Conservation (phyloP, 2,797 vertebrate species). For the Cossypha polioptera region DNA sequence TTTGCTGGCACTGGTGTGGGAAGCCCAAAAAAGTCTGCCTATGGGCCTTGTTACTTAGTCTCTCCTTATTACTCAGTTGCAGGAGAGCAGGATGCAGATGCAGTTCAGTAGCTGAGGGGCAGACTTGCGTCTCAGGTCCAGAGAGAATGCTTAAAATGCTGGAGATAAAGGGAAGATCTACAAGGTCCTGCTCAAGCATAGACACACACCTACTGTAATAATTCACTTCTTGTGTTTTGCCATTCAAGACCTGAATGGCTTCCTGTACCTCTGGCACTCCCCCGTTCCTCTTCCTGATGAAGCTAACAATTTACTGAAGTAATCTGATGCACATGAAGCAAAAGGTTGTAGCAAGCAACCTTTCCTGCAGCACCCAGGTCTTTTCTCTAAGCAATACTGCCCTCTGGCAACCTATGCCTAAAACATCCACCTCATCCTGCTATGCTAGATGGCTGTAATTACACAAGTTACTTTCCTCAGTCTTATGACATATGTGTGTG, state of each 20-base stretch:
- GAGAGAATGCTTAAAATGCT: not conserved
- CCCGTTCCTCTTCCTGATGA: not conserved
- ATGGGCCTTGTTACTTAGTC: not conserved
- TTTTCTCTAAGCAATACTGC: not conserved
- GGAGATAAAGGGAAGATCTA: not conserved
- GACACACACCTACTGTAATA: not conserved
- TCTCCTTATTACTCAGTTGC: not conserved
- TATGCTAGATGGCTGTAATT: not conserved
- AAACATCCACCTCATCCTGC: not conserved
- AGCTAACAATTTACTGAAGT: not conserved
- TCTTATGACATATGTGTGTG: not conserved
- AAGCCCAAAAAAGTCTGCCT: not conserved
- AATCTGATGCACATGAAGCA: not conserved
- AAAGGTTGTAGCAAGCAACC: not conserved
- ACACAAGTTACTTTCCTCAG: not conserved
- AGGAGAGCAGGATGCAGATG: not conserved
- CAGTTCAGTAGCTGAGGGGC: not conserved
- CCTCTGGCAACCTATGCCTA: not conserved
- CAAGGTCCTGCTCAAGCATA: not conserved
- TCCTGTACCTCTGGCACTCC: not conserved
- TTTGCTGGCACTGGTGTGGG: not conserved
- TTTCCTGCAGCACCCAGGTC: not conserved
- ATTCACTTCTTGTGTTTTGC: not conserved
- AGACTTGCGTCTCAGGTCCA: not conserved
- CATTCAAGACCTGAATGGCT: not conserved